Percentiles rank a stretch among this genome's conserved stretches.
These are phyloP conservation scores for Chrysina gloriosa DNA, from an alignment of 2,888 invertebrate genomes.

Conservation along the genomic window DNA sequence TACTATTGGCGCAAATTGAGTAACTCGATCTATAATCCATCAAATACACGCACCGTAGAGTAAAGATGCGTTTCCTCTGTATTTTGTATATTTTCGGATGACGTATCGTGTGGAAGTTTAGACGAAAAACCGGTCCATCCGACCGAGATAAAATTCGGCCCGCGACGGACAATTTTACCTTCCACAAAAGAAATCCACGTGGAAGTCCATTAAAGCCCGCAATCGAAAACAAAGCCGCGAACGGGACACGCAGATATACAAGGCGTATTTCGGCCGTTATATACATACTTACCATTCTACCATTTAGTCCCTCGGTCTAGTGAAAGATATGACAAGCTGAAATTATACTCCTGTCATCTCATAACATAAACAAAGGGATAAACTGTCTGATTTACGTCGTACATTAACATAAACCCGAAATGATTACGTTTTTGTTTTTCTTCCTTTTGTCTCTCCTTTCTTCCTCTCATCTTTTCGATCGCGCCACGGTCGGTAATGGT, in stretches of 20 bases:
- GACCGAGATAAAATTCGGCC: constrained; percentile 28
- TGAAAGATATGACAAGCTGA: constrained; percentile 41
- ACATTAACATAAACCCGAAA: constrained; percentile 51
- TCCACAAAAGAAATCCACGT: too few species aligned
- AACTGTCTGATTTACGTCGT: constrained; percentile 50
- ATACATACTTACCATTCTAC: too few species aligned
- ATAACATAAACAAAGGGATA: constrained; percentile 51
- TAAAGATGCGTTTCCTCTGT: too few species aligned
- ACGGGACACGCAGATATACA: not conserved
- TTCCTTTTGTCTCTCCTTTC: not conserved
- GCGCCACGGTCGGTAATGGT: constrained; percentile 9
- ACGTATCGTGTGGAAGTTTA: too few species aligned
- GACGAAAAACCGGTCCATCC: constrained; percentile 32
- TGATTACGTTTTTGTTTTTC: constrained; percentile 41
- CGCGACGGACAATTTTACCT: constrained; percentile 24
- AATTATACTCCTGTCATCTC: constrained; percentile 44
- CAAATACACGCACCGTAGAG: too few species aligned
- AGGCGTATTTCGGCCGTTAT: not conserved
- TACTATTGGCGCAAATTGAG: too few species aligned
- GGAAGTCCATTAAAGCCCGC: too few species aligned
- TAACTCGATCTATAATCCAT: too few species aligned
- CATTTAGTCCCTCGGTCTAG: too few species aligned
- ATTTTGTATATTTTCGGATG: too few species aligned
- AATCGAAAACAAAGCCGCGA: not conserved
- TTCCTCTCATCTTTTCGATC: not conserved